Conservation (phyloP, 2,113 vertebrate genomes). For the Prinia subflava region DNA sequence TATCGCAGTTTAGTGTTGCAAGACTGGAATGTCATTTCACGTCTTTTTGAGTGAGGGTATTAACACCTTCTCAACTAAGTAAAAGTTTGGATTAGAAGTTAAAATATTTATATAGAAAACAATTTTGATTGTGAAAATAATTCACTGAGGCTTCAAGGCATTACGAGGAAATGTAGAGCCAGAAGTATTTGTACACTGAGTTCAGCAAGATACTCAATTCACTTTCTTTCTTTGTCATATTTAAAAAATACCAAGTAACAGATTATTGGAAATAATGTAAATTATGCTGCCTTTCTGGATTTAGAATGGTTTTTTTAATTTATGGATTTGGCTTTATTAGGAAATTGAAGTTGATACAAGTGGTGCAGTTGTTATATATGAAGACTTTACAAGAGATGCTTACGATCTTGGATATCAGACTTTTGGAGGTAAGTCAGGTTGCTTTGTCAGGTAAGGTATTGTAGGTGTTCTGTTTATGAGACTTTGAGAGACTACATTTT, state of each 20-base stretch:
- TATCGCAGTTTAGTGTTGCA: neutral
- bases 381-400: constrained; percentile 70
- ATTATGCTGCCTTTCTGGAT: neutral
- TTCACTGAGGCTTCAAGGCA: neutral
- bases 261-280: neutral
- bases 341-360: constrained; percentile 64
- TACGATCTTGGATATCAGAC: constrained; percentile 65
- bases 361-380: constrained; percentile 58
- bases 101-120: neutral
- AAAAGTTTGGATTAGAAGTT: neutral
- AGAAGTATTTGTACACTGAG: neutral
- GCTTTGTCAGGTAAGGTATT: neutral
- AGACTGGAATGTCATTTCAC: neutral
- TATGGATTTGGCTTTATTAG: constrained; percentile 31
- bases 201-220: neutral
- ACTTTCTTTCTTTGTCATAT: neutral
- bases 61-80: neutral
- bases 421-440: constrained; percentile 60
- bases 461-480: neutral
- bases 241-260: neutral
- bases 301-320: neutral
- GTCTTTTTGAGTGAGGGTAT: neutral
- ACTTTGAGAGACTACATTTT: neutral
- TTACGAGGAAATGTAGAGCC: neutral
- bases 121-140: neutral